phyloP scores from a whole-genome alignment of 2,797 vertebrate genomes.

The Pseudochirops corinnae region DNA sequence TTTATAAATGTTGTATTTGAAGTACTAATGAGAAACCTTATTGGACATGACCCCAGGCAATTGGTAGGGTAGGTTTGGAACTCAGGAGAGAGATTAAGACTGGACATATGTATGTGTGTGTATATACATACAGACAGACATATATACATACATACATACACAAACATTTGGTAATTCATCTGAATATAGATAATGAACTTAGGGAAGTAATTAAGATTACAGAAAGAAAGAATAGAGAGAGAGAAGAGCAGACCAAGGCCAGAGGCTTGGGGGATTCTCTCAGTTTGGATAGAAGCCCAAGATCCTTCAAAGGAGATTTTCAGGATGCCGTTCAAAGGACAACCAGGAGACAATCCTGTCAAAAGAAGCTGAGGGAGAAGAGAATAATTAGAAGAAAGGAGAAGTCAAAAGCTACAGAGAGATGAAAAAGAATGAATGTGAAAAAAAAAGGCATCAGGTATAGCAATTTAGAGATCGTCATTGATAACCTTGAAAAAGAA shows the following conservation, averaged over 20 bases:
- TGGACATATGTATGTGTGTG: not conserved
- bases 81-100: not conserved
- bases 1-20: not conserved
- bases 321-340: not conserved
- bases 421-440: not conserved
- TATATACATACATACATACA: not conserved
- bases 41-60: not conserved
- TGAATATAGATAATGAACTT: not conserved
- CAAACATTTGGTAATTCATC: not conserved
- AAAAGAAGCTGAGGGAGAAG: not conserved
- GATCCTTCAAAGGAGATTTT: not conserved
- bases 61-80: not conserved
- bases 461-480: not conserved
- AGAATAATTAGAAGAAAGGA: not conserved
- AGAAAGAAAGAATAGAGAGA: not conserved
- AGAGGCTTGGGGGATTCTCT: too few relatives aligned
- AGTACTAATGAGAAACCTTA: not conserved
- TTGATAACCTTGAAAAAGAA: not conserved
- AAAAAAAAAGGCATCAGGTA: not conserved
- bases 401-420: not conserved
- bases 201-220: not conserved
- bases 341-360: not conserved
- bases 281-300: not conserved
- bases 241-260: too few relatives aligned
- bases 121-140: too few relatives aligned